Conservation (phyloP, 2,888 invertebrate species). For the Crepidodera aurea region DNA sequence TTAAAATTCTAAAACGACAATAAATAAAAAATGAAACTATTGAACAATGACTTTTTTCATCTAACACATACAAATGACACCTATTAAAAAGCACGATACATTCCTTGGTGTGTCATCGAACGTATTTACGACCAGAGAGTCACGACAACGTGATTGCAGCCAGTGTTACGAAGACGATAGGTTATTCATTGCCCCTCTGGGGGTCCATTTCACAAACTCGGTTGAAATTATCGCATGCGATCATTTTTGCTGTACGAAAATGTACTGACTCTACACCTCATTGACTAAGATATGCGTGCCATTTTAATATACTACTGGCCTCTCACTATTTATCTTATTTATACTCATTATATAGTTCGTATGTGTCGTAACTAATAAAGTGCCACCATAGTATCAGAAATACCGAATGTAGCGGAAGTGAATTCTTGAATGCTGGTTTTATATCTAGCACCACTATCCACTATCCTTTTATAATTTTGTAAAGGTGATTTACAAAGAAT, state of each 20-base stretch:
- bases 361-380: slow-evolving; percentile 6
- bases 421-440: too few relatives aligned
- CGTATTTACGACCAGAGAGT: slow-evolving; percentile 15
- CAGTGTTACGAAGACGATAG: slow-evolving; percentile 17
- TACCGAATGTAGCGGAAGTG: slow-evolving; percentile 4
- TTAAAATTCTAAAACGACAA: too few relatives aligned
- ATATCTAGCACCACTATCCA: too few relatives aligned
- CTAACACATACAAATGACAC: slow-evolving; percentile 4
- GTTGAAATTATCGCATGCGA: slow-evolving; percentile 1
- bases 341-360: slow-evolving; percentile 15
- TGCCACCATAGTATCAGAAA: slow-evolving; percentile 16
- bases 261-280: slow-evolving; percentile 13
- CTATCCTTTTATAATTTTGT: too few relatives aligned
- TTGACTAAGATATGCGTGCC: slow-evolving; percentile 21
- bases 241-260: neutral
- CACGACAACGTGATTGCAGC: slow-evolving; percentile 22
- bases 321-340: slow-evolving; percentile 16
- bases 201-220: slow-evolving; percentile 5
- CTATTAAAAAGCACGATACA: slow-evolving; percentile 13
- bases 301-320: slow-evolving; percentile 12
- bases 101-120: slow-evolving; percentile 21
- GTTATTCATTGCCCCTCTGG: slow-evolving; percentile 16
- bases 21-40: too few relatives aligned
- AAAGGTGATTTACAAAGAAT: too few relatives aligned
- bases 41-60: too few relatives aligned